Conservation (phyloP, 2,888 invertebrate genomes). For the Brenthis ino region DNA sequence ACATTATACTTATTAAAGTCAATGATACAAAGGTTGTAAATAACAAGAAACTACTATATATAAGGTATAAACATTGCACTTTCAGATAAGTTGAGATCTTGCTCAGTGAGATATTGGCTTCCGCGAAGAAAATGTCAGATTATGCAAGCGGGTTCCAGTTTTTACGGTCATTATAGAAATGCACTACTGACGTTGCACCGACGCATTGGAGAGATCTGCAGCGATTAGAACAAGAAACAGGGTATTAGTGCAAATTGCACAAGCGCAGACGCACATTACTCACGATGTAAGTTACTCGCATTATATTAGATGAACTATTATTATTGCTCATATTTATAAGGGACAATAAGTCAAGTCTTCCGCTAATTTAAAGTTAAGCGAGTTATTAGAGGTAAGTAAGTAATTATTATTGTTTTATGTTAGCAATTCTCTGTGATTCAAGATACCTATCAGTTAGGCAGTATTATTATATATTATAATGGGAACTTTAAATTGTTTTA, state of each 20-base stretch:
- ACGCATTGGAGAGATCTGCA: slow-evolving; percentile 31
- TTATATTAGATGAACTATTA: slow-evolving; percentile 22
- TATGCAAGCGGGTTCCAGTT: slow-evolving; percentile 13
- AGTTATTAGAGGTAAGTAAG: slow-evolving; percentile 14
- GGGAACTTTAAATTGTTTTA: no score
- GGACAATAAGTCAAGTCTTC: slow-evolving; percentile 21
- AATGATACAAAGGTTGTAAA: neutral
- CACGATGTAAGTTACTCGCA: slow-evolving; percentile 30
- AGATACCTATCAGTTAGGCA: neutral
- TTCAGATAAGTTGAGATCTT: neutral
- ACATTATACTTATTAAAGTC: neutral
- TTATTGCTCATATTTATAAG: slow-evolving; percentile 24
- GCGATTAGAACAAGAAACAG: slow-evolving; percentile 41
- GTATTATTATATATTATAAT: neutral
- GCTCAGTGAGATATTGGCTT: slow-evolving; percentile 21
- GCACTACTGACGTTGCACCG: slow-evolving; percentile 26
- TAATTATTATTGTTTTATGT: slow-evolving; percentile 14
- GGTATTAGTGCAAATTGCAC: slow-evolving; percentile 44
- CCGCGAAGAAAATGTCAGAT: slow-evolving; percentile 21
- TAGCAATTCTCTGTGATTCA: slow-evolving; percentile 2
- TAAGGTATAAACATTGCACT: neutral
- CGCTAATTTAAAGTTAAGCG: slow-evolving; percentile 14
- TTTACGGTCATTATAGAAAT: slow-evolving; percentile 33
- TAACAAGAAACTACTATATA: neutral
- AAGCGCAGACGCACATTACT: slow-evolving; percentile 37